These are phyloP conservation scores for Ashinkailepas kermadecensis DNA, from an alignment of 2,888 invertebrate species.

Conservation along the genomic window DNA sequence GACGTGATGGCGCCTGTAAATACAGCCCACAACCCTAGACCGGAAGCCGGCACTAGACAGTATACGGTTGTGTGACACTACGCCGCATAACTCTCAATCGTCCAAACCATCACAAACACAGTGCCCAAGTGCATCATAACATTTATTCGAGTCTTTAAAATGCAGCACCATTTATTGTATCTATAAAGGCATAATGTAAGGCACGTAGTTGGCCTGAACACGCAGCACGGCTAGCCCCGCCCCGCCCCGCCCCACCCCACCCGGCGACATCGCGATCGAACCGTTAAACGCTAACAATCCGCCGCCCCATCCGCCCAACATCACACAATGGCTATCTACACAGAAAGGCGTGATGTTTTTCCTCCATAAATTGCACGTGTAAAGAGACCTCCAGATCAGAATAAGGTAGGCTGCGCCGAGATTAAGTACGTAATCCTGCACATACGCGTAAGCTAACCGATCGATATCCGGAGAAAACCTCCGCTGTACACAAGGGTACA, in stretches of 20 bases:
- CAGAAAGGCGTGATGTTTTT: neutral
- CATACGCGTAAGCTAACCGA: neutral
- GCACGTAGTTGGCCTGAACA: conserved; percentile 5
- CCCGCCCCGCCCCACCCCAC: neutral
- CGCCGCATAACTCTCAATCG: too few species aligned
- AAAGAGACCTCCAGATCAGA: neutral
- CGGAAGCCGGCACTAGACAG: too few species aligned
- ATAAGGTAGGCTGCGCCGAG: neutral
- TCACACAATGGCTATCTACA: neutral
- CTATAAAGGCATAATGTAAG: neutral
- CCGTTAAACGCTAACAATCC: neutral
- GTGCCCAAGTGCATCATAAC: neutral
- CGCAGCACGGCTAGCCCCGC: neutral
- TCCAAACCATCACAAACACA: too few species aligned
- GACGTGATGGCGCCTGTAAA: too few species aligned
- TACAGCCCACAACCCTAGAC: too few species aligned
- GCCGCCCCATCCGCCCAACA: neutral
- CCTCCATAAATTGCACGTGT: conserved; percentile 5
- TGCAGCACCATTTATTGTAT: conserved; percentile 5
- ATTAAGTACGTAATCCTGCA: neutral
- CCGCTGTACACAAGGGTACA: too few species aligned
- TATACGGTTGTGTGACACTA: too few species aligned
- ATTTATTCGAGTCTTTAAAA: neutral
- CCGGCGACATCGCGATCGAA: neutral
- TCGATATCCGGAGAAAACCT: too few species aligned